A percentile compares a stretch with the other conserved stretches of the same genome.
phyloP scores from a whole-genome alignment of 1,140 invertebrate genomes.

The Trinorchestia longiramus region DNA sequence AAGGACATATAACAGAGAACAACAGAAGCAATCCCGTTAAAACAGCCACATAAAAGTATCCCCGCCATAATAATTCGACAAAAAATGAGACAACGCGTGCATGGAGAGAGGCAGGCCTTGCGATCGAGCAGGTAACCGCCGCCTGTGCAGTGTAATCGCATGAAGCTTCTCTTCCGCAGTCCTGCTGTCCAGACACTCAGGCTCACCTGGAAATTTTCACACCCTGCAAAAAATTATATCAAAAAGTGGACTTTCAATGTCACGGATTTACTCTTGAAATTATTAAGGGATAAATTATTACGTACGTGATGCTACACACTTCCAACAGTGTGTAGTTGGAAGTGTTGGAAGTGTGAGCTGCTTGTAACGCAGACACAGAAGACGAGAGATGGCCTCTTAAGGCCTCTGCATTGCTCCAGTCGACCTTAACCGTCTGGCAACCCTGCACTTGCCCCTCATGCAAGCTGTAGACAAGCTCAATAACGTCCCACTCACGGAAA shows the following conservation, averaged over 20 bases:
- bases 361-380: no score
- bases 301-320: not conserved
- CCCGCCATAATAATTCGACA: not conserved
- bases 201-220: not conserved
- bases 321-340: not conserved
- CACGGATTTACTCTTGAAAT: not conserved
- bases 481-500: not conserved
- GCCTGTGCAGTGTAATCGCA: not conserved
- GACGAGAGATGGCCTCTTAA: not conserved
- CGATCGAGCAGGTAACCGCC: not conserved
- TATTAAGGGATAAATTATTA: not conserved
- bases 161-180: not conserved
- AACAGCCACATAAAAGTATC: not conserved
- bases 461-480: not conserved
- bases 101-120: not conserved
- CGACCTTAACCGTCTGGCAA: not conserved
- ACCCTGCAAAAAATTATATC: not conserved
- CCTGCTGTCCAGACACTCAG: not conserved
- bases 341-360: no score
- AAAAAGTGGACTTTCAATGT: not conserved
- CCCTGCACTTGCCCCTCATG: not conserved
- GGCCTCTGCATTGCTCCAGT: not conserved
- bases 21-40: not conserved
- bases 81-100: not conserved
- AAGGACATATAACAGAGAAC: not conserved